Conservation (phyloP, 2,888 invertebrate genomes). For the Fabriciana adippe region DNA sequence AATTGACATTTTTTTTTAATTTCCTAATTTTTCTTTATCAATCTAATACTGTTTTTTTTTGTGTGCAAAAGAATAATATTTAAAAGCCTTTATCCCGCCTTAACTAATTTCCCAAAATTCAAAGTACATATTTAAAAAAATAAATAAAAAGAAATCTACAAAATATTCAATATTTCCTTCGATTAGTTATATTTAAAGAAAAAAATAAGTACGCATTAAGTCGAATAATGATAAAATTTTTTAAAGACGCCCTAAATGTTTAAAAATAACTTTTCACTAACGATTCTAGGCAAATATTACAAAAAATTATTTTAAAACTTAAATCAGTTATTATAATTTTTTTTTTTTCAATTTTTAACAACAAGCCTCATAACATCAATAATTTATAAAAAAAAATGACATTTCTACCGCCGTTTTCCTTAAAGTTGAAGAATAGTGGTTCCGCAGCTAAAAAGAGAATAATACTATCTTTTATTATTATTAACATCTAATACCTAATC, state of each 20-base stretch:
- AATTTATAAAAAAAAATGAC: not conserved
- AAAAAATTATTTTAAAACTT: not conserved
- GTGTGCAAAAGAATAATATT: too few relatives aligned
- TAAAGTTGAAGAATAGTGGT: constrained; percentile 71
- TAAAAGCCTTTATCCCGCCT: too few relatives aligned
- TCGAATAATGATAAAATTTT: not conserved
- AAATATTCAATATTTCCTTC: too few relatives aligned
- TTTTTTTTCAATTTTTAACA: constrained; percentile 20
- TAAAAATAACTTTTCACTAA: constrained; percentile 7
- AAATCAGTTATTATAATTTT: not conserved
- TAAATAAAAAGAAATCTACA: too few relatives aligned
- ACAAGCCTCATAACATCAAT: constrained; percentile 17
- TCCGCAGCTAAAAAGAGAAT: constrained; percentile 64
- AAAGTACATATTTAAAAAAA: too few relatives aligned
- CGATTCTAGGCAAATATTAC: constrained; percentile 2
- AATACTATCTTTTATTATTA: constrained; percentile 26
- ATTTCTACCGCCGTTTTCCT: constrained; percentile 37
- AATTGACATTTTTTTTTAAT: constrained; percentile 17
- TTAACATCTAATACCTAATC: not conserved
- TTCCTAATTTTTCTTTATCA: not conserved
- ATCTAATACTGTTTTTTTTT: constrained; percentile 17
- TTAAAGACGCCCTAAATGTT: not conserved
- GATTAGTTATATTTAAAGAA: too few relatives aligned
- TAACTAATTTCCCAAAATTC: too few relatives aligned
- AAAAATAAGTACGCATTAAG: too few relatives aligned